Conservation (phyloP, 2,888 invertebrate species). For the Danaus chrysippus region DNA sequence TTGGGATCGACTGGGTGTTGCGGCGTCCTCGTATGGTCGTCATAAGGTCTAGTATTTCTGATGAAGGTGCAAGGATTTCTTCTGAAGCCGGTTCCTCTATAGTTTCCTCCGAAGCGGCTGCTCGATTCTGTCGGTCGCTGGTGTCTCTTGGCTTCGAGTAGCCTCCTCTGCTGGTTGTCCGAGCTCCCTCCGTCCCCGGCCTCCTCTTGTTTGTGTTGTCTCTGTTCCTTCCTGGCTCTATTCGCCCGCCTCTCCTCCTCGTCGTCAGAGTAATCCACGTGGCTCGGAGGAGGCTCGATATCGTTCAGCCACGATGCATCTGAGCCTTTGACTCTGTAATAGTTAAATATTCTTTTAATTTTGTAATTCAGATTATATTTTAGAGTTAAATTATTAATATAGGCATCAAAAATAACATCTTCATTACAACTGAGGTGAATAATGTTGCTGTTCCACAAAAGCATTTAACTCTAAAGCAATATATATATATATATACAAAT, state of each 20-base stretch:
- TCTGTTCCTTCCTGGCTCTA: conserved; percentile 53
- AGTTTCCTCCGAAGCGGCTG: conserved; percentile 64
- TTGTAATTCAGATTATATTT: too few species aligned
- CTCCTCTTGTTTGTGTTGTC: conserved; percentile 41
- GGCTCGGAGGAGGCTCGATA: conserved; percentile 87
- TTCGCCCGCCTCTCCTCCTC: conserved; percentile 85
- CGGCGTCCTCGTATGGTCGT: conserved; percentile 42
- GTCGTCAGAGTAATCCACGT: conserved; percentile 92
- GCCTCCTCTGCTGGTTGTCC: conserved; percentile 43
- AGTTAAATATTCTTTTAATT: neutral
- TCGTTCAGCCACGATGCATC: conserved; percentile 95
- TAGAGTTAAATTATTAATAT: too few species aligned
- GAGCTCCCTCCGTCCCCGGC: conserved; percentile 56
- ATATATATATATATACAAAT: too few species aligned
- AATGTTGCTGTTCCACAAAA: too few species aligned
- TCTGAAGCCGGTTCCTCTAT: conserved; percentile 51
- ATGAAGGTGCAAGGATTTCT: conserved; percentile 46
- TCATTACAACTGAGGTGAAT: too few species aligned
- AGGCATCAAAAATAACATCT: neutral
- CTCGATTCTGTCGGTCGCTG: conserved; percentile 67
- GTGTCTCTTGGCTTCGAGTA: conserved; percentile 52
- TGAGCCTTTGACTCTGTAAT: conserved; percentile 85
- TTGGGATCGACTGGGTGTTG: conserved; percentile 42
- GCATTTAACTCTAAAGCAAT: too few species aligned
- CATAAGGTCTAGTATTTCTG: conserved; percentile 48